phyloP scores from a whole-genome alignment of 2,113 vertebrate genomes.

The Tachysurus fulvidraco region DNA sequence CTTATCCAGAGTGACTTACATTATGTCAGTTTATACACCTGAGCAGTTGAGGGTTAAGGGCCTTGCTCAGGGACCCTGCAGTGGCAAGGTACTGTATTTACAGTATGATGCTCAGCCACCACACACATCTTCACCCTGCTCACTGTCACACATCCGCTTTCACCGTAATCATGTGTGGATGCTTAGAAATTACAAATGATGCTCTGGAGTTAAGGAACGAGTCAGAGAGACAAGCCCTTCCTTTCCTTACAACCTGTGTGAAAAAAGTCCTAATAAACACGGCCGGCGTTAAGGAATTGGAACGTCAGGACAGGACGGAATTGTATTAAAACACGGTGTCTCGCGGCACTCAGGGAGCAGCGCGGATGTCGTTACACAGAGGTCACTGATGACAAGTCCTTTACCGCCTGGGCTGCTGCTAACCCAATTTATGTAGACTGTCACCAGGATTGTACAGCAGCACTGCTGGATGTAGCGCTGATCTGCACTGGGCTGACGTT shows the following conservation, averaged over 20 bases:
- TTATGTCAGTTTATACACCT: too few species aligned
- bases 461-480: conserved; percentile 45
- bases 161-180: neutral
- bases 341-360: conserved; percentile 54
- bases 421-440: conserved; percentile 61
- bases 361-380: conserved; percentile 55
- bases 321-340: conserved; percentile 59
- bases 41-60: too few species aligned
- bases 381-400: conserved; percentile 58
- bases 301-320: conserved; percentile 53
- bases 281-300: conserved; percentile 46
- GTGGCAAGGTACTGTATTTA: too few species aligned
- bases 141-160: neutral
- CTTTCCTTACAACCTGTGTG: conserved; percentile 39
- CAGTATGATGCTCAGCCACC: too few species aligned
- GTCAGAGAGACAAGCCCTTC: conserved; percentile 18
- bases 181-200: conserved; percentile 12
- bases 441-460: conserved; percentile 45
- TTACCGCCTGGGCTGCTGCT: conserved; percentile 52
- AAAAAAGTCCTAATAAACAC: conserved; percentile 48
- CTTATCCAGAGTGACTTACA: too few species aligned
- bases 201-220: conserved; percentile 30
- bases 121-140: too few species aligned
- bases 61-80: too few species aligned
- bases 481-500: conserved; percentile 47